These are phyloP conservation scores for Cossypha heuglini DNA, from an alignment of 2,797 vertebrate genomes.

Conservation along the genomic window DNA sequence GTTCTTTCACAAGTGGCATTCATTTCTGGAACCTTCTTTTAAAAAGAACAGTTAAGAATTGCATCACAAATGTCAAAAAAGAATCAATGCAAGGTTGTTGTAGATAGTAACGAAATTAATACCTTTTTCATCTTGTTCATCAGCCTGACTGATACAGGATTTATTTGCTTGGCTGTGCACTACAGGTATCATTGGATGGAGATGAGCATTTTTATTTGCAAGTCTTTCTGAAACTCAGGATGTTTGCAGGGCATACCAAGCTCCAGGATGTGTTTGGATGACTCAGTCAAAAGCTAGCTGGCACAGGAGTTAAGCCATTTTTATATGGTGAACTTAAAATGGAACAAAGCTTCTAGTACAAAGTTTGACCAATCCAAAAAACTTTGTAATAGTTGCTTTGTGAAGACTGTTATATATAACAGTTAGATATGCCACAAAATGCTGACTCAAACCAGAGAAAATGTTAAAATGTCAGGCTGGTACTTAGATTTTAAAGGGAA, in stretches of 20 bases:
- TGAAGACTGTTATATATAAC: not conserved
- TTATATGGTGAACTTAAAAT: not conserved
- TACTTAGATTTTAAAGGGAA: not conserved
- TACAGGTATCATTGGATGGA: conserved; percentile 30
- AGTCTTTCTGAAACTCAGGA: conserved; percentile 13
- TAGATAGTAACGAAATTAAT: not conserved
- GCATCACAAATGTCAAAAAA: not conserved
- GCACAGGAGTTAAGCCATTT: not conserved
- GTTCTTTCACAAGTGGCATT: not conserved
- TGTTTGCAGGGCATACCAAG: not conserved
- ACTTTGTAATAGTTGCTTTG: not conserved
- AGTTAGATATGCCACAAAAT: not conserved
- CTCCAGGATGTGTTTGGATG: conserved; percentile 44
- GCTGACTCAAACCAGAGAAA: not conserved
- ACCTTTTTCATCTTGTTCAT: conserved; percentile 27
- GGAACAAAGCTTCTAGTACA: not conserved
- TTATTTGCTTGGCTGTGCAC: conserved; percentile 44
- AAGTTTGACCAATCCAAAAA: not conserved
- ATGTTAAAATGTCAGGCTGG: not conserved
- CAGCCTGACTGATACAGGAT: conserved; percentile 38
- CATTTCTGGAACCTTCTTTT: not conserved
- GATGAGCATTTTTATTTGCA: conserved; percentile 21
- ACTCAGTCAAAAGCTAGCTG: conserved; percentile 23
- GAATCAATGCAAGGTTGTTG: not conserved
- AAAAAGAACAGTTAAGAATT: not conserved